Evolutionary conservation across 1,140 invertebrate species (phyloP), one percentile per base, ranked within the genome.

Genomic region (Pentalonia nigronervosa): DNA sequence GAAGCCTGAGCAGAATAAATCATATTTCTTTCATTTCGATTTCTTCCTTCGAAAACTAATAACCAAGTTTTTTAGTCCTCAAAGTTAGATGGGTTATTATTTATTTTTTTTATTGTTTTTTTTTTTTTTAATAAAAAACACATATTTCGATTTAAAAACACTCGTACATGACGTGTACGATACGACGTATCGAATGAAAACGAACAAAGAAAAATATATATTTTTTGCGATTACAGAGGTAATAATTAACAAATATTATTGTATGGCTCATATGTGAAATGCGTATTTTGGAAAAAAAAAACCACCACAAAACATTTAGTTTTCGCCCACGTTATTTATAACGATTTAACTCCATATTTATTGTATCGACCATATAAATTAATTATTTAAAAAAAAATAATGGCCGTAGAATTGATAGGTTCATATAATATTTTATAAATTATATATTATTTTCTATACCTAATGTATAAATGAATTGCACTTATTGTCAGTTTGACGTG

Each of bases 31-130:
- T 83, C 76, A 36, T 83, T 81, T 81, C 76, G 21, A 81, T 34
- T 83, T 83, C 7, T 36, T 83, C 21, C 34, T 83, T 9, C 21
- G 17, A 36, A 81, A 83, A 83, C 76, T 83, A 34, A 83, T 83
- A 83, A 83, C 76, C 76, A 83, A 83, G 20, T 83, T 83, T 83
- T 83, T 83, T 36, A 81, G n/a, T 83, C 20, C 34, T 83, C 76
- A 36, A 36, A 36, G n/a, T 83, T 83, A 36, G 76, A 17, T 83
- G 34, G 76, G n/a, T 83, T 21, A 36, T 23, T n/a, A n/a, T n/a
- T n/a, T n/a, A n/a, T n/a, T n/a, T n/a, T n/a, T n/a, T n/a, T n/a
- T n/a, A n/a, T n/a, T n/a, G n/a, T n/a, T 36, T 83, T 83, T 83
- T 83, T 36, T 36, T 41, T 41, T 36, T 83, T 23, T 23, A 83